Conservation (phyloP, 1,140 invertebrate genomes). For the Bombus soroeensis region DNA sequence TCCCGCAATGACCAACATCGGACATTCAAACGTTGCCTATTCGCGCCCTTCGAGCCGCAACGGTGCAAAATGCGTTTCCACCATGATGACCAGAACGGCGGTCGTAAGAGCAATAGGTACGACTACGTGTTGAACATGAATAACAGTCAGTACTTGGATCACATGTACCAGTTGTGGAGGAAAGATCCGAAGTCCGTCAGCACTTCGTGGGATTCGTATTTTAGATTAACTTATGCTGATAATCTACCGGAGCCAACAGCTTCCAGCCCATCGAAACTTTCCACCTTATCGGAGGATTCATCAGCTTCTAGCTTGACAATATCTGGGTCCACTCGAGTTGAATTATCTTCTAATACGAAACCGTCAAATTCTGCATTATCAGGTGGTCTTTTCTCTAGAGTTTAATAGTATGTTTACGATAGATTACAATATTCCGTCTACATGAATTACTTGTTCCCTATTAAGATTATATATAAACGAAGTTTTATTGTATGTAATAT, state of each 20-base stretch:
- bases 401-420: neutral
- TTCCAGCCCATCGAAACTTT: neutral
- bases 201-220: constrained; percentile 81
- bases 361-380: neutral
- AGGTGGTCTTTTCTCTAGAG: neutral
- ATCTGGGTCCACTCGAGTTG: neutral
- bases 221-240: constrained; percentile 68
- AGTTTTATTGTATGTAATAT: neutral
- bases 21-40: no score
- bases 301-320: neutral
- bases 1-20: neutral
- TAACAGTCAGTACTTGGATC: constrained; percentile 71
- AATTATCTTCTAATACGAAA: neutral
- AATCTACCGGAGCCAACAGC: neutral
- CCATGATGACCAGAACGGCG: constrained; percentile 16
- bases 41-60: neutral
- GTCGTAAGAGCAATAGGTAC: neutral
- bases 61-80: constrained; percentile 8
- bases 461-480: neutral
- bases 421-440: neutral
- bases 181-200: constrained; percentile 66
- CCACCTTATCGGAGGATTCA: neutral
- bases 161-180: constrained; percentile 67
- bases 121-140: constrained; percentile 58
- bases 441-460: neutral